Evolutionary conservation across 2,888 invertebrate genomes (phyloP).

Genomic region (Trachelus stipa): DNA sequence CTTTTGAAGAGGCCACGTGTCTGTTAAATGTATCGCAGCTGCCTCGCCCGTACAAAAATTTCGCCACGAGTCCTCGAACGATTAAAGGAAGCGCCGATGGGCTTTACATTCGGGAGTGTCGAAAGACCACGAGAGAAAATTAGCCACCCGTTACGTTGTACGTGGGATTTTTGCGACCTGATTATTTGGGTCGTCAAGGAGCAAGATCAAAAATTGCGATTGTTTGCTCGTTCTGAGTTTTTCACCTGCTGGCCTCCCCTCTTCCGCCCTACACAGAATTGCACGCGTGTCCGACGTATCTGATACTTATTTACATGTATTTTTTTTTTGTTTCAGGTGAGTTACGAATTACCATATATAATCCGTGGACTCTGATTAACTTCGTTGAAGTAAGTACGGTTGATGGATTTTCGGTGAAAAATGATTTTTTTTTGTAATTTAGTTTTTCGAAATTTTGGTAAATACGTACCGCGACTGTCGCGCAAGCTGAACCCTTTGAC

Average conservation of each 20-base stretch:
- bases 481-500: neutral
- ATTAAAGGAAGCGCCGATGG: neutral
- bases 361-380: neutral
- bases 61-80: conserved; percentile 17
- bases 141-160: neutral
- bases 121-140: neutral
- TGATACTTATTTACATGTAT: neutral
- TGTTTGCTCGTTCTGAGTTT: neutral
- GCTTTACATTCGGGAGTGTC: neutral
- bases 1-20: conserved; percentile 22
- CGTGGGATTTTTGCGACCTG: neutral
- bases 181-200: neutral
- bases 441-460: too few relatives aligned
- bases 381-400: neutral
- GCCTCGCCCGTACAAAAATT: conserved; percentile 10
- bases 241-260: neutral
- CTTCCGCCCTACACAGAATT: too few relatives aligned
- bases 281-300: neutral
- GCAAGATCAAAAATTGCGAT: neutral
- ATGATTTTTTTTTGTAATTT: too few relatives aligned
- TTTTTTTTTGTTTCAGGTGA: conserved; percentile 26
- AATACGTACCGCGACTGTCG: neutral
- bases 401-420: neutral
- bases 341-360: neutral
- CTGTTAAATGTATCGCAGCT: conserved; percentile 25